Percentiles rank a stretch among this genome's conserved stretches.
These are phyloP conservation scores for Goniozus legneri DNA, from an alignment of 1,140 invertebrate genomes.

Conservation along the genomic window DNA sequence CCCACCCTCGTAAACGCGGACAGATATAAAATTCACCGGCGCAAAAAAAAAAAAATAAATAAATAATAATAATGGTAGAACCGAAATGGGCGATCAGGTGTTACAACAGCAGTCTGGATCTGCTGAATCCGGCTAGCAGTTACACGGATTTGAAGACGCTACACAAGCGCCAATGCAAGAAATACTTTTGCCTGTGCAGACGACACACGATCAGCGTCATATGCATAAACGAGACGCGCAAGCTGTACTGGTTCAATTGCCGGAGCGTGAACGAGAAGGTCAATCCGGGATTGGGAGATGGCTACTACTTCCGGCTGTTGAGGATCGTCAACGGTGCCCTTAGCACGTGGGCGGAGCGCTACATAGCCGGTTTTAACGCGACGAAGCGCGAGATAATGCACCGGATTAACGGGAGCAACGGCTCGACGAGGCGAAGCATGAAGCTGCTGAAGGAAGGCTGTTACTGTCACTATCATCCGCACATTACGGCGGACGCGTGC, in stretches of 20 bases:
- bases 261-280: conserved; percentile 48
- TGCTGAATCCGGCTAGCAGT: conserved; percentile 40
- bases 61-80: conserved; percentile 52
- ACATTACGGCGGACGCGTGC: conserved; percentile 48
- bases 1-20: too few species aligned
- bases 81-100: conserved; percentile 40
- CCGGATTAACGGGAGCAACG: conserved; percentile 52
- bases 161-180: conserved; percentile 45
- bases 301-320: conserved; percentile 47
- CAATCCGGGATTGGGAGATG: conserved; percentile 40
- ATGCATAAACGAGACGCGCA: conserved; percentile 44
- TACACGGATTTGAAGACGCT: conserved; percentile 42
- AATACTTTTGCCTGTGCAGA: conserved; percentile 47
- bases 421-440: conserved; percentile 46
- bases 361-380: conserved; percentile 41
- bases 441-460: conserved; percentile 51
- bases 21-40: too few species aligned
- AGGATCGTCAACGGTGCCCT: conserved; percentile 42
- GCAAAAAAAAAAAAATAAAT: too few species aligned
- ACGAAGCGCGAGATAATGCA: conserved; percentile 43
- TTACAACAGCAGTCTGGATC: conserved; percentile 38
- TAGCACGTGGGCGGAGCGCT: conserved; percentile 43
- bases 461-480: conserved; percentile 52
- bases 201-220: conserved; percentile 51
- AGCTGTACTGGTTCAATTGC: conserved; percentile 50